These are phyloP conservation scores for Agrotis clavis DNA, from an alignment of 2,888 invertebrate genomes.

Conservation along the genomic window DNA sequence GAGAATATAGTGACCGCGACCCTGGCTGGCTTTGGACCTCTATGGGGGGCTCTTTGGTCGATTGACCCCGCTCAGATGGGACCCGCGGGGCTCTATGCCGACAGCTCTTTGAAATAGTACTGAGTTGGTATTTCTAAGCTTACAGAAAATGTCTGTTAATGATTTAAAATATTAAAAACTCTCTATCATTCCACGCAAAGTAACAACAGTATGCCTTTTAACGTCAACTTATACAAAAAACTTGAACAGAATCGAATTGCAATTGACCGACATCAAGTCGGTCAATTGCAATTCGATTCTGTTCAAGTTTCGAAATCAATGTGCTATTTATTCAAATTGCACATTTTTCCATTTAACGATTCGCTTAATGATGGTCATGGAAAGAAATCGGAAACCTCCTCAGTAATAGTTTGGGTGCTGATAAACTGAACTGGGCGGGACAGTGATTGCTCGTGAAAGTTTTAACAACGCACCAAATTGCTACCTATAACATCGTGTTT, in stretches of 20 bases:
- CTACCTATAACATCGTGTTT: slow-evolving; percentile 73
- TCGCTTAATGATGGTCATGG: slow-evolving; percentile 60
- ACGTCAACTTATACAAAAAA: slow-evolving; percentile 20
- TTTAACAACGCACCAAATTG: slow-evolving; percentile 80
- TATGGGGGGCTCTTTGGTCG: no score
- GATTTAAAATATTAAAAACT: neutral
- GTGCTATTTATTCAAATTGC: slow-evolving; percentile 63
- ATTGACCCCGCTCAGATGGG: no score
- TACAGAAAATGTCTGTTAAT: neutral
- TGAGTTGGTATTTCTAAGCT: no score
- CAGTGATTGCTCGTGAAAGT: slow-evolving; percentile 78
- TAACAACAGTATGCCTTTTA: slow-evolving; percentile 1
- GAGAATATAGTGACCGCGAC: no score
- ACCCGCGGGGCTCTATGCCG: no score
- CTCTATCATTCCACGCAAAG: neutral
- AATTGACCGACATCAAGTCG: slow-evolving; percentile 19
- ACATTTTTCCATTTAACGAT: slow-evolving; percentile 59
- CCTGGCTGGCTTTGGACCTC: no score
- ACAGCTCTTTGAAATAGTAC: no score
- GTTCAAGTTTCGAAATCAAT: slow-evolving; percentile 58
- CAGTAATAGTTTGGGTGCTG: slow-evolving; percentile 75
- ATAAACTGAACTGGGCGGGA: slow-evolving; percentile 75
- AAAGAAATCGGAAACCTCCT: slow-evolving; percentile 70
- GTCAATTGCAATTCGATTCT: no score
- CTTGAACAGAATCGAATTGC: slow-evolving; percentile 39